Conservation (phyloP, 2,888 invertebrate species). For the Erebia ligea region DNA sequence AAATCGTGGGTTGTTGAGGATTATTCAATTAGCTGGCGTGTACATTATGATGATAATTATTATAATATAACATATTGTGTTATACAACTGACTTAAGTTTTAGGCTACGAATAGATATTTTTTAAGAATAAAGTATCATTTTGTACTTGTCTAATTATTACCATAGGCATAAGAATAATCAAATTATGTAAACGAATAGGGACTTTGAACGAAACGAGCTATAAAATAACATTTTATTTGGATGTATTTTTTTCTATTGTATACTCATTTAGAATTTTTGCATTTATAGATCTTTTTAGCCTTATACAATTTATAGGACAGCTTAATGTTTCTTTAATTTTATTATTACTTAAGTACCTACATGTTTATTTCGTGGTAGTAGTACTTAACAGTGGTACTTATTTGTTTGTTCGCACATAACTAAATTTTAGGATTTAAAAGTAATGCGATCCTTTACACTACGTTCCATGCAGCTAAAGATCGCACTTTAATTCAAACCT, state of each 20-base stretch:
- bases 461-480: too few species aligned
- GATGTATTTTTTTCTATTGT: conserved; percentile 80
- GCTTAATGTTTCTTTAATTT: conserved; percentile 52
- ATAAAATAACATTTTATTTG: conserved; percentile 69
- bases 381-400: conserved; percentile 67
- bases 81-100: conserved; percentile 80
- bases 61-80: conserved; percentile 57
- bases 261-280: conserved; percentile 78
- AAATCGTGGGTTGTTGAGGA: conserved; percentile 57
- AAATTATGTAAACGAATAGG: conserved; percentile 75
- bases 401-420: background rate
- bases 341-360: conserved; percentile 44
- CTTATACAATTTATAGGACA: conserved; percentile 71
- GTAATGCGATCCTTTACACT: too few species aligned
- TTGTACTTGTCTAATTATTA: conserved; percentile 83
- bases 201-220: conserved; percentile 77
- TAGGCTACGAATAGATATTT: conserved; percentile 76
- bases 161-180: conserved; percentile 80
- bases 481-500: background rate
- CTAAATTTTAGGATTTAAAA: too few species aligned
- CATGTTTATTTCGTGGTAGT: conserved; percentile 54
- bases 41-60: conserved; percentile 52
- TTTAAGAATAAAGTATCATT: conserved; percentile 80
- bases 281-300: conserved; percentile 82
- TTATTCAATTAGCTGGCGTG: conserved; percentile 57